Evolutionary conservation across 92 coral and sea anemone genomes (phyloP).

Genomic region (Chrysogorgia sp.): DNA sequence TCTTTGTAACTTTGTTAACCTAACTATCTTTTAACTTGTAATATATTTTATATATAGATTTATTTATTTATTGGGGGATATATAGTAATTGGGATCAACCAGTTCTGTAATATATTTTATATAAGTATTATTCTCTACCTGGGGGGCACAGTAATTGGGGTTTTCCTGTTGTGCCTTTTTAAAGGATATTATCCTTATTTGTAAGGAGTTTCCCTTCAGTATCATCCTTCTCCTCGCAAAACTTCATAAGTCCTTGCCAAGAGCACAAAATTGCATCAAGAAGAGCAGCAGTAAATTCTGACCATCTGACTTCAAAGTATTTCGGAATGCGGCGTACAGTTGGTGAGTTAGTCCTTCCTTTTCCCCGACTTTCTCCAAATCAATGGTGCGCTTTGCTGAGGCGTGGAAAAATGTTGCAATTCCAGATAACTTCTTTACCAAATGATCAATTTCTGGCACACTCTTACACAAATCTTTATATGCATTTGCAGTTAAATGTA

Average conservation of each 20-base stretch:
- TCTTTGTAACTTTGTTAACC: too few species aligned
- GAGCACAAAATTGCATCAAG: constrained; percentile 42
- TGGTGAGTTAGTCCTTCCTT: constrained; percentile 31
- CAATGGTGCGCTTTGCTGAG: constrained; percentile 64
- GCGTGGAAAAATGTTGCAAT: constrained; percentile 73
- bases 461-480: constrained; percentile 41
- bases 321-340: constrained; percentile 34
- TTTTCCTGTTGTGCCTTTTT: too few species aligned
- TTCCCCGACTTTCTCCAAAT: constrained; percentile 28
- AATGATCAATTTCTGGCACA: constrained; percentile 34
- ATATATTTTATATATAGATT: too few species aligned
- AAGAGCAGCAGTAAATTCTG: constrained; percentile 42
- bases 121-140: too few species aligned
- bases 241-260: constrained; percentile 36
- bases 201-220: constrained; percentile 30
- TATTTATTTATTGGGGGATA: too few species aligned
- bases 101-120: too few species aligned
- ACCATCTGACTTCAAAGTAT: constrained; percentile 35
- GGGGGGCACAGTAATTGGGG: too few species aligned
- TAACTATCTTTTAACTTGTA: too few species aligned
- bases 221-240: constrained; percentile 22
- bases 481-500: constrained; percentile 33
- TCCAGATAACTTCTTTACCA: constrained; percentile 29
- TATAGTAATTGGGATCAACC: too few species aligned
- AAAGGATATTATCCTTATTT: constrained; percentile 29